Evolutionary conservation across 2,113 vertebrate genomes (phyloP).

Genomic region (Nannobrachium achirus): DNA sequence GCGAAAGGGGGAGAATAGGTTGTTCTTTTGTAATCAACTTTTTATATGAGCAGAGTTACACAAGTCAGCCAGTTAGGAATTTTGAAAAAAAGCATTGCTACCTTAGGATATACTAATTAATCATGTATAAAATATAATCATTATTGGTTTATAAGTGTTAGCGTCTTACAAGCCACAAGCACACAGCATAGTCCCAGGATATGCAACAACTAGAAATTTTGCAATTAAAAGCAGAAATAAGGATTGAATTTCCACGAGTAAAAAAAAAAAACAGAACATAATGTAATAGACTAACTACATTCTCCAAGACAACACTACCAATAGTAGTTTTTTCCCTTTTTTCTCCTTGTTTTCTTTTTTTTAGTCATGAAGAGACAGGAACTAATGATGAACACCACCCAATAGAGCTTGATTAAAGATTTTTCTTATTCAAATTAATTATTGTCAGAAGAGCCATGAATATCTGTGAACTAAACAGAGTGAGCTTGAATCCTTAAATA

Average conservation of each 20-base stretch:
- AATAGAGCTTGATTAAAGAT: too few relatives aligned
- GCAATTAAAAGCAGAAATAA: constrained; percentile 74
- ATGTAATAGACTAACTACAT: constrained; percentile 12
- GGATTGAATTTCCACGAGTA: constrained; percentile 47
- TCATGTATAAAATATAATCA: constrained; percentile 81
- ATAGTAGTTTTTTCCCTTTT: neutral
- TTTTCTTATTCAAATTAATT: too few relatives aligned
- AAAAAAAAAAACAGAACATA: constrained; percentile 30
- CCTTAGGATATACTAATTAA: constrained; percentile 81
- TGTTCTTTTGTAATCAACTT: constrained; percentile 38
- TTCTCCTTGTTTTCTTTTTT: neutral
- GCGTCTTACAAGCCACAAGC: constrained; percentile 70
- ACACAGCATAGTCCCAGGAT: constrained; percentile 70
- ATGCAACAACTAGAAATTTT: constrained; percentile 76
- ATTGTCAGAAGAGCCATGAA: too few relatives aligned
- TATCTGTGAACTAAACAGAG: too few relatives aligned
- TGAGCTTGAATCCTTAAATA: too few relatives aligned
- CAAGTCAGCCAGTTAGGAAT: constrained; percentile 70
- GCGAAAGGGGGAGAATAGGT: neutral
- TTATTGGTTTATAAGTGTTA: constrained; percentile 75
- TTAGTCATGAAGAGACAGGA: too few relatives aligned
- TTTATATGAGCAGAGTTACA: constrained; percentile 52
- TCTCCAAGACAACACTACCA: constrained; percentile 16
- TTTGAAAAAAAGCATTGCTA: constrained; percentile 49
- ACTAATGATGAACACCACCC: too few relatives aligned